Conservation (phyloP, 2,888 invertebrate species). For the Pammene fasciana region DNA sequence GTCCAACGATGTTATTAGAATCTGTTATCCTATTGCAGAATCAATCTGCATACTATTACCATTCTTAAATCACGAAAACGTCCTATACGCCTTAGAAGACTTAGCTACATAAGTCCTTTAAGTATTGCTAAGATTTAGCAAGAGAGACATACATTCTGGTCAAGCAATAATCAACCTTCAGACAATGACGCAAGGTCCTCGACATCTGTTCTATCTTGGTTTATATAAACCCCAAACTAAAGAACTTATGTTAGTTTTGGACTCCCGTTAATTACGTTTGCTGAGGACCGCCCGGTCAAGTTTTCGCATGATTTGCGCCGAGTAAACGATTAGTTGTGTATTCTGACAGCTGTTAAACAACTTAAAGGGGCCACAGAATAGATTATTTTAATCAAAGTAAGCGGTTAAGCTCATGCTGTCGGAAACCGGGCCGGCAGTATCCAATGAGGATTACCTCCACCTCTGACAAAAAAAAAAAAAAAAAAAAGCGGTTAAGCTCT, state of each 20-base stretch:
- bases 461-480: no score
- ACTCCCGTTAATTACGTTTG: not conserved
- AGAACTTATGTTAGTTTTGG: not conserved
- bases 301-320: constrained; percentile 13
- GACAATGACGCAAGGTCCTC: not conserved
- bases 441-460: no score
- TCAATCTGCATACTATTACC: constrained; percentile 21
- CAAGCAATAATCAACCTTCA: not conserved
- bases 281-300: not conserved
- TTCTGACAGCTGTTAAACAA: constrained; percentile 3
- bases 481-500: no score
- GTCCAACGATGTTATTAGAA: constrained; percentile 10
- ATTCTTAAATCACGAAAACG: not conserved
- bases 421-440: no score
- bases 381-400: no score
- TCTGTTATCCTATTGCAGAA: constrained; percentile 16
- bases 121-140: not conserved
- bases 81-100: not conserved
- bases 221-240: not conserved
- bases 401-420: no score
- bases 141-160: not conserved
- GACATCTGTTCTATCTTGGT: not conserved
- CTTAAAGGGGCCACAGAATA: not conserved
- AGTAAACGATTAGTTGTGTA: constrained; percentile 13
- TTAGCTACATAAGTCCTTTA: not conserved